phyloP scores from a whole-genome alignment of 1,140 invertebrate genomes.

The Paramacrobiotus metropolitanus region DNA sequence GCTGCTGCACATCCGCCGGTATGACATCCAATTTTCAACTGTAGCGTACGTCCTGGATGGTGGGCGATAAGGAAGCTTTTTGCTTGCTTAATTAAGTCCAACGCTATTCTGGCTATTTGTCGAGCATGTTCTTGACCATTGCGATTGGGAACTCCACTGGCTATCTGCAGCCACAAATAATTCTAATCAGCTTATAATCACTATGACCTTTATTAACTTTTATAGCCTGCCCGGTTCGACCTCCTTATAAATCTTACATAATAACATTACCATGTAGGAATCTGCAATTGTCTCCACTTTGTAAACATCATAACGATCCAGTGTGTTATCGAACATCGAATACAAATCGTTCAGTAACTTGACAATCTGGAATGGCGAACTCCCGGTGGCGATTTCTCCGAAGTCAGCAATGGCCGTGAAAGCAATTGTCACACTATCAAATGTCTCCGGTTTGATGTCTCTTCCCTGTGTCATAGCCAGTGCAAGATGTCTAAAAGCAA shows the following conservation, averaged over 20 bases:
- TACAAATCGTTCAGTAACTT: slow-evolving; percentile 24
- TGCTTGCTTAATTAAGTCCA: slow-evolving; percentile 29
- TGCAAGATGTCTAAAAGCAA: neutral
- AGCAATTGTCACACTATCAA: slow-evolving; percentile 23
- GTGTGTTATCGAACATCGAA: slow-evolving; percentile 23
- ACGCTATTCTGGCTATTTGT: slow-evolving; percentile 35
- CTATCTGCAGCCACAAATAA: slow-evolving; percentile 11
- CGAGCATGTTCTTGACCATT: slow-evolving; percentile 25
- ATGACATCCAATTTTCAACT: slow-evolving; percentile 34
- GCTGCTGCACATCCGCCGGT: slow-evolving; percentile 26
- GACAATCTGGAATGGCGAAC: slow-evolving; percentile 24
- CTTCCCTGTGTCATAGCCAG: neutral
- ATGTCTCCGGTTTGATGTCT: neutral
- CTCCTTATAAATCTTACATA: too few relatives aligned
- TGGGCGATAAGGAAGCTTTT: slow-evolving; percentile 31
- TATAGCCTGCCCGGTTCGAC: too few relatives aligned
- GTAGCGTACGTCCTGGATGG: slow-evolving; percentile 27
- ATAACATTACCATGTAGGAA: slow-evolving; percentile 21
- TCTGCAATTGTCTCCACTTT: slow-evolving; percentile 20
- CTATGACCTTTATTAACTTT: too few relatives aligned
- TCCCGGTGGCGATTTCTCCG: slow-evolving; percentile 21
- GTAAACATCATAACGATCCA: slow-evolving; percentile 26
- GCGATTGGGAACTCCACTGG: slow-evolving; percentile 15
- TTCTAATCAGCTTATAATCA: too few relatives aligned
- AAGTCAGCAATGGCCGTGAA: slow-evolving; percentile 25